These are phyloP conservation scores for Syngnathus typhle DNA, from an alignment of 2,113 vertebrate species.

Conservation along the genomic window DNA sequence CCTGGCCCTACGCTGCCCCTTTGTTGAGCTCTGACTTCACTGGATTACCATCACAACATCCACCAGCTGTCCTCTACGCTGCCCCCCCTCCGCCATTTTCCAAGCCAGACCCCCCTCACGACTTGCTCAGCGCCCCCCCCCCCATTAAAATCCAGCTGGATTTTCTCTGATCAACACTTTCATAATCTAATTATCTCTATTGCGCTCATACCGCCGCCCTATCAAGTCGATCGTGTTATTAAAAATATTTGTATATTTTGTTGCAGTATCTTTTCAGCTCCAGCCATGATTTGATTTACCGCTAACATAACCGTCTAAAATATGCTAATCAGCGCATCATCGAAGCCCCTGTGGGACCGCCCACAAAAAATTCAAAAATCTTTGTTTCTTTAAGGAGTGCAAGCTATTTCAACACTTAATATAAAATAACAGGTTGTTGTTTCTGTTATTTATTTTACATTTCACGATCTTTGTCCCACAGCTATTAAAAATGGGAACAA, in stretches of 20 bases:
- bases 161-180: constrained; percentile 73
- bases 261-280: not conserved
- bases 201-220: constrained; percentile 42
- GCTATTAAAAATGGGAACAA: constrained; percentile 32
- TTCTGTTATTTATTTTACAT: not conserved
- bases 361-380: no score
- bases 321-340: not conserved
- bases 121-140: constrained; percentile 7
- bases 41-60: constrained; percentile 83
- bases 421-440: not conserved
- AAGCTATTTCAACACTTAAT: no score
- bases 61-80: constrained; percentile 75
- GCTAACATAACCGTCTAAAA: not conserved
- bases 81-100: constrained; percentile 20
- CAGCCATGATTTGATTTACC: no score
- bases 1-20: constrained; percentile 74
- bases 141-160: constrained; percentile 71
- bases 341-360: not conserved
- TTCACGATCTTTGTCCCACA: not conserved
- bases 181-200: constrained; percentile 76
- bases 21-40: constrained; percentile 76
- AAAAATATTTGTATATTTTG: not conserved
- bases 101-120: constrained; percentile 29
- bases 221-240: constrained; percentile 41
- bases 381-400: no score